These are phyloP conservation scores for Abrostola triplasia DNA, from an alignment of 2,888 invertebrate genomes.

Conservation along the genomic window DNA sequence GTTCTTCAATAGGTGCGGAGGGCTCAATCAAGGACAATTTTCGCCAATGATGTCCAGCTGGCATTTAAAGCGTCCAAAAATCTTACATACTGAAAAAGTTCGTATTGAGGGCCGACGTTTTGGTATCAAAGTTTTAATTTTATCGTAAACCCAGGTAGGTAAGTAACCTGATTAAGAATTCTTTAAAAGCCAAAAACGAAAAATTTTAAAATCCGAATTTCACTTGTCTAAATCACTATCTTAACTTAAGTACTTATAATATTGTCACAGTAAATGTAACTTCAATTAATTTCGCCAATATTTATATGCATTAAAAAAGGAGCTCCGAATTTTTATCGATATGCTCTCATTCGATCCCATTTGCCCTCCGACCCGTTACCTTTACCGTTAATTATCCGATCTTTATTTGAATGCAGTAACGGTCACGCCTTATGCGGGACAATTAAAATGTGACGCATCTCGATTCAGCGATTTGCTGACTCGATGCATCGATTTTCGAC, in stretches of 20 bases:
- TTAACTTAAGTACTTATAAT: constrained; percentile 20
- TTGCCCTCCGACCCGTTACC: constrained; percentile 82
- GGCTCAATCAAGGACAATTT: too few species aligned
- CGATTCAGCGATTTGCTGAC: constrained; percentile 61
- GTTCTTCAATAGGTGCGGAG: too few species aligned
- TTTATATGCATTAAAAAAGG: constrained; percentile 45
- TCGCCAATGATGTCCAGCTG: too few species aligned
- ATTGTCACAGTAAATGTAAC: constrained; percentile 25
- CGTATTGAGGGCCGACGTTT: too few species aligned
- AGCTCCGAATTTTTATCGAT: constrained; percentile 55
- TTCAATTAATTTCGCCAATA: constrained; percentile 46
- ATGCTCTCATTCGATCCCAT: constrained; percentile 57
- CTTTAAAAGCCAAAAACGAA: background rate
- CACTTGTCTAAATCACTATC: constrained; percentile 24
- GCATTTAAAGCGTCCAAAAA: too few species aligned
- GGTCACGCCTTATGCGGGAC: constrained; percentile 77
- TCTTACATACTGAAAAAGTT: too few species aligned
- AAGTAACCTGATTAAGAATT: too few species aligned
- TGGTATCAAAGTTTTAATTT: too few species aligned
- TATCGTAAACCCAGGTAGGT: too few species aligned
- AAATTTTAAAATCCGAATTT: background rate
- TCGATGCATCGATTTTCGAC: constrained; percentile 62
- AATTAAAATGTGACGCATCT: constrained; percentile 83
- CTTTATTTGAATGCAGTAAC: constrained; percentile 80
- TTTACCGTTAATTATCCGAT: constrained; percentile 84